phyloP scores from a whole-genome alignment of 2,113 vertebrate genomes.

The Syrrhaptes paradoxus region DNA sequence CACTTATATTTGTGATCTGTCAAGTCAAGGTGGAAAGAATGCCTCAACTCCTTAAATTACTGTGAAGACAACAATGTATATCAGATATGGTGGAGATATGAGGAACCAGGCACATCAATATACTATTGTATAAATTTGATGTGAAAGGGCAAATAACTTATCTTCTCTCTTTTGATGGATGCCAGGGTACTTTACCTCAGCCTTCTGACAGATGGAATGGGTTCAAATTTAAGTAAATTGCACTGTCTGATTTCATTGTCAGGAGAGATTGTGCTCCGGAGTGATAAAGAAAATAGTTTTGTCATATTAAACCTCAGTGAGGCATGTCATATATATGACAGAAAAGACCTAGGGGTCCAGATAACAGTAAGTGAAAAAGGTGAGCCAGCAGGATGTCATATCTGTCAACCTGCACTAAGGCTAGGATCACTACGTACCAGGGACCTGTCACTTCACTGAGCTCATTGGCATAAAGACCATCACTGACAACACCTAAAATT shows the following conservation, averaged over 20 bases:
- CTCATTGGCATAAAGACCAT: slow-evolving; percentile 7
- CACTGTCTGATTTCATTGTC: slow-evolving; percentile 64
- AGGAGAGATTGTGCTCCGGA: slow-evolving; percentile 37
- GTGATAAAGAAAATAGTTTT: slow-evolving; percentile 69
- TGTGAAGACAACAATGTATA: slow-evolving; percentile 50
- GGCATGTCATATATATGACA: slow-evolving; percentile 52
- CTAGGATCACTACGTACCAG: background rate
- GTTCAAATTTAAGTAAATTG: slow-evolving; percentile 55
- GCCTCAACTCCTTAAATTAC: slow-evolving; percentile 25
- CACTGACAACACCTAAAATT: background rate
- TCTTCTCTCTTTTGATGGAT: slow-evolving; percentile 53
- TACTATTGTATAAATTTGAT: slow-evolving; percentile 50
- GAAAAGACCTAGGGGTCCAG: slow-evolving; percentile 65
- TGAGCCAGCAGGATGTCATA: slow-evolving; percentile 64
- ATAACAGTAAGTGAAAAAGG: slow-evolving; percentile 80
- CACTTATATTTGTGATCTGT: slow-evolving; percentile 31
- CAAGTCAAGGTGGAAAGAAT: slow-evolving; percentile 18
- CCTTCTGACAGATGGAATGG: slow-evolving; percentile 57
- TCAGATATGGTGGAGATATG: background rate
- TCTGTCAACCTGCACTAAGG: slow-evolving; percentile 59
- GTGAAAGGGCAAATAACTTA: slow-evolving; percentile 67
- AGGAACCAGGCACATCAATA: slow-evolving; percentile 47
- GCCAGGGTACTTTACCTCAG: slow-evolving; percentile 73
- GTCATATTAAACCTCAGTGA: slow-evolving; percentile 71
- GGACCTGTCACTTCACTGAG: slow-evolving; percentile 28